phyloP scores from a whole-genome alignment of 2,888 invertebrate species.

The Diachrysia chrysitis region DNA sequence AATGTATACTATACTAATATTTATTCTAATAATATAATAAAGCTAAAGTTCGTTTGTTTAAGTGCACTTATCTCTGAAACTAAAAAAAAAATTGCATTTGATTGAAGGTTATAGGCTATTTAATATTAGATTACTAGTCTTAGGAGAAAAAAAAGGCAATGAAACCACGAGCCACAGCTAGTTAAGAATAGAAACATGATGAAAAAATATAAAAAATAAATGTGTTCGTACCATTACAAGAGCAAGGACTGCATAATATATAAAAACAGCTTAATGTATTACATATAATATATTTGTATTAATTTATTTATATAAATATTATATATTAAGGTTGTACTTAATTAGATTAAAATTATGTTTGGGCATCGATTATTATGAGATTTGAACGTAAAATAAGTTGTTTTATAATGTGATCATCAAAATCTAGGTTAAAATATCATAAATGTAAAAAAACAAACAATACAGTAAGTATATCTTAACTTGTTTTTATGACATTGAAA shows the following conservation, averaged over 20 bases:
- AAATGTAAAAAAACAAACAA: no score
- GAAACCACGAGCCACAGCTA: no score
- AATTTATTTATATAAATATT: constrained; percentile 60
- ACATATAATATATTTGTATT: constrained; percentile 56
- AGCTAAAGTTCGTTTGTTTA: no score
- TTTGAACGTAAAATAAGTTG: constrained; percentile 34
- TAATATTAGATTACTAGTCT: no score
- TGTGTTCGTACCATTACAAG: constrained; percentile 15
- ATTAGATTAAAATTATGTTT: constrained; percentile 56
- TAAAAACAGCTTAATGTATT: constrained; percentile 53
- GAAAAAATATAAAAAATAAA: background rate
- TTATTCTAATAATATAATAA: no score
- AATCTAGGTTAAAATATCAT: background rate
- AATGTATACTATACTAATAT: no score
- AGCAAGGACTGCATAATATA: constrained; percentile 43
- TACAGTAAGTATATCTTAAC: no score
- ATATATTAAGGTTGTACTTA: constrained; percentile 69
- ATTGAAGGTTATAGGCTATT: no score
- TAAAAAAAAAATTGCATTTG: no score
- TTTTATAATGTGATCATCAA: background rate
- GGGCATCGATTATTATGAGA: constrained; percentile 58
- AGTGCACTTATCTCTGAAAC: no score
- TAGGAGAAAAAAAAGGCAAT: no score
- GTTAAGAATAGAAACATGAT: background rate
- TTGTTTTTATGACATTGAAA: no score